A percentile compares a stretch with the other conserved stretches of the same genome.
phyloP scores from a whole-genome alignment of 2,113 vertebrate genomes.

The Ammodytes dubius region DNA sequence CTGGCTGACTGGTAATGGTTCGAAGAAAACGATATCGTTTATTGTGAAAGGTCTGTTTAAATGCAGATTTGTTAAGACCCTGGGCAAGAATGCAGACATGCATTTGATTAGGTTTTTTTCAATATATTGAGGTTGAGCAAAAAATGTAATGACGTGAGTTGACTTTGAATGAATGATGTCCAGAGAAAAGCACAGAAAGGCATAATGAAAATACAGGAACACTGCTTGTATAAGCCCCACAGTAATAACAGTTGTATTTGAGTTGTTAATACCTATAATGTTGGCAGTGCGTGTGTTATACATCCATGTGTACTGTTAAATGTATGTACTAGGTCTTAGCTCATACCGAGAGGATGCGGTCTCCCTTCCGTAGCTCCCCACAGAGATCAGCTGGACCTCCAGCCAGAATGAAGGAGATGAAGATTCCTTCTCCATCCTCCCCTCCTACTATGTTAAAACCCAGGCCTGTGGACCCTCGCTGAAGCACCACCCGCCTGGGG shows the following conservation, averaged over 20 bases:
- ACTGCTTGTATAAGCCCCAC: not conserved
- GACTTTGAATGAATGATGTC: not conserved
- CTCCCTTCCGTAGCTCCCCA: conserved; percentile 96
- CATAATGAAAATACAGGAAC: not conserved
- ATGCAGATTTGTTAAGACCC: not conserved
- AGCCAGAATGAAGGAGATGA: conserved; percentile 97
- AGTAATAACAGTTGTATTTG: not conserved
- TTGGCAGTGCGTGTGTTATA: not conserved
- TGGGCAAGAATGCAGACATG: not conserved
- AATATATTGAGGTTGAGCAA: not conserved
- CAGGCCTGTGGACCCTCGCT: conserved; percentile 95
- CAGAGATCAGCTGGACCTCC: conserved; percentile 98
- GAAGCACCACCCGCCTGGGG: conserved; percentile 92
- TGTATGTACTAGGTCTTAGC: not conserved
- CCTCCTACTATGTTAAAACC: conserved; percentile 99
- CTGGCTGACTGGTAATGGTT: not conserved
- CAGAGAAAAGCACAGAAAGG: not conserved
- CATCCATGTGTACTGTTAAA: not conserved
- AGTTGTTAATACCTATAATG: not conserved
- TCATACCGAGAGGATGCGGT: conserved; percentile 95
- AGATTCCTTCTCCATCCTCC: conserved; percentile 98
- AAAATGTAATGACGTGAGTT: not conserved
- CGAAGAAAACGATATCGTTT: not conserved
- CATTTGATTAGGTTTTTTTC: not conserved
- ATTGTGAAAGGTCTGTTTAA: not conserved